Conservation (phyloP, 2,797 vertebrate genomes). For the Urosaurus nigricauda region DNA sequence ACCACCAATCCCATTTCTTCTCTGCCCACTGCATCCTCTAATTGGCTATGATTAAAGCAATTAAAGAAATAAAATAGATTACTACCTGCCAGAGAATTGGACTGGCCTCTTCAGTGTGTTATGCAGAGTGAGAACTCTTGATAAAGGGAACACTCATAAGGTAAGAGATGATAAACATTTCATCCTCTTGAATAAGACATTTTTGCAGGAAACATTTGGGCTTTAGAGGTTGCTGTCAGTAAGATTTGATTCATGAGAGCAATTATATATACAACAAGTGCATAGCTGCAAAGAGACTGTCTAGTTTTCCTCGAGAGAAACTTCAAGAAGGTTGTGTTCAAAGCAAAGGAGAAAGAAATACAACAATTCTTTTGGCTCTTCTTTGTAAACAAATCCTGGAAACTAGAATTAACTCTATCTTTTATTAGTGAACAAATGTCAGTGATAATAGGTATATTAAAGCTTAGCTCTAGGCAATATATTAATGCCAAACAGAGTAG, state of each 20-base stretch:
- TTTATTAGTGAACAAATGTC: slow-evolving; percentile 23
- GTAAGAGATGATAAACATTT: slow-evolving; percentile 73
- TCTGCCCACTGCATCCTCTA: slow-evolving; percentile 18
- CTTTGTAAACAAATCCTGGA: slow-evolving; percentile 15
- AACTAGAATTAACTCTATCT: slow-evolving; percentile 33
- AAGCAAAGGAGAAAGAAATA: slow-evolving; percentile 12
- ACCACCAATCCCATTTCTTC: slow-evolving; percentile 58
- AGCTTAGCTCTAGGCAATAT: neutral
- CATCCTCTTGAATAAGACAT: slow-evolving; percentile 49
- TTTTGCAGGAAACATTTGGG: slow-evolving; percentile 10
- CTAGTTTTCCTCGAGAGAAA: slow-evolving; percentile 22
- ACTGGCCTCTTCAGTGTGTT: slow-evolving; percentile 65
- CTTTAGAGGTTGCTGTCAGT: slow-evolving; percentile 18
- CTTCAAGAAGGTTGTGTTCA: slow-evolving; percentile 46
- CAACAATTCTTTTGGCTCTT: neutral
- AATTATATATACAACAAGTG: slow-evolving; percentile 28
- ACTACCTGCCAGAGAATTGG: slow-evolving; percentile 55
- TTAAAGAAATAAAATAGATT: slow-evolving; percentile 68
- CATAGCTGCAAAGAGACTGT: slow-evolving; percentile 17
- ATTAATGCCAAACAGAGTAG: neutral
- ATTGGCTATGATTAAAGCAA: slow-evolving; percentile 73
- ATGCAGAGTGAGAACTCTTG: slow-evolving; percentile 58
- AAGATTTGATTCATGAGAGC: slow-evolving; percentile 54
- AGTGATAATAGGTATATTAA: slow-evolving; percentile 10
- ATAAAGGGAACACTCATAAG: slow-evolving; percentile 70